phyloP scores from a whole-genome alignment of 2,113 vertebrate species.

The Neotoma lepida region DNA sequence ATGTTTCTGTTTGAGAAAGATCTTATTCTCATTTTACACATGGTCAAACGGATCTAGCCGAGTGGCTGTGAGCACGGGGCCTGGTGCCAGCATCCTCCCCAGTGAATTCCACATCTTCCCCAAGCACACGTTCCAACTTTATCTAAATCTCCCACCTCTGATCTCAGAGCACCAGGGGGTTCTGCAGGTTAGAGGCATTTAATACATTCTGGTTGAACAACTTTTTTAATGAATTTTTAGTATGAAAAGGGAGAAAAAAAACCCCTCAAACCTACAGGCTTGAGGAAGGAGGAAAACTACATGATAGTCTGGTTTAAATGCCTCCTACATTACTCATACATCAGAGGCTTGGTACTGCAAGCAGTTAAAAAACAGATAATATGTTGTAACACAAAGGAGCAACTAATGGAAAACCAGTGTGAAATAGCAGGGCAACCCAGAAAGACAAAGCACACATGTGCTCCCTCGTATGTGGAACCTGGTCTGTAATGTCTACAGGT shows the following conservation, averaged over 20 bases:
- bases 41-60: conserved; percentile 6
- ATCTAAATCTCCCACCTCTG: conserved; percentile 44
- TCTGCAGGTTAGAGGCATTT: conserved; percentile 51
- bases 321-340: not conserved
- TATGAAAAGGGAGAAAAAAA: not conserved
- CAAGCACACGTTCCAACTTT: conserved; percentile 12
- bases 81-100: not conserved
- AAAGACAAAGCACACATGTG: too few relatives aligned
- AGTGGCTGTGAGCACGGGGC: not conserved
- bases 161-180: not conserved
- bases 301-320: not conserved
- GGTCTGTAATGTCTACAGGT: not conserved
- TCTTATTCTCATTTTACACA: conserved; percentile 66
- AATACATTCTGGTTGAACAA: conserved; percentile 59
- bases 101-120: not conserved
- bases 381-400: not conserved
- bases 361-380: not conserved
- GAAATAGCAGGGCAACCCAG: not conserved
- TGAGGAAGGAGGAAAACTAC: not conserved
- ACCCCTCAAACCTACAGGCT: not conserved
- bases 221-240: conserved; percentile 73
- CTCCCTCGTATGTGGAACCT: not conserved
- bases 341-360: not conserved
- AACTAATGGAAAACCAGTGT: not conserved
- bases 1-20: conserved; percentile 37